Evolutionary conservation across 1,140 invertebrate species (phyloP).

Genomic region (Watersipora subatra): DNA sequence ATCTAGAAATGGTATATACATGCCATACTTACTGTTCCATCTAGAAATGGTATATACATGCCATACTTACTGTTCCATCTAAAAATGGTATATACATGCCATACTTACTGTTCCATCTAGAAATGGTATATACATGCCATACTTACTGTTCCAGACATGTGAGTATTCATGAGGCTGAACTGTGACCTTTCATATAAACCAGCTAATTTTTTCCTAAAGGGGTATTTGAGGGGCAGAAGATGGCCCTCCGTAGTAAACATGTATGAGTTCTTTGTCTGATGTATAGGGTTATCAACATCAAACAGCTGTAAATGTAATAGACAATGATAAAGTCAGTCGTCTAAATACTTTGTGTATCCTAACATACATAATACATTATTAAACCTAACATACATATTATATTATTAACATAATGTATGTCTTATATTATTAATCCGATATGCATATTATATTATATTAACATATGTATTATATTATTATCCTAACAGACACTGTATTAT

Average conservation of each 20-base stretch:
- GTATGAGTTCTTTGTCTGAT: constrained; percentile 46
- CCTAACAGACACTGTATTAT: too few species aligned
- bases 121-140: too few species aligned
- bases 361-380: neutral
- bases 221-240: constrained; percentile 46
- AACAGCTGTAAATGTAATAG: constrained; percentile 47
- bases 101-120: too few species aligned
- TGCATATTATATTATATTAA: too few species aligned
- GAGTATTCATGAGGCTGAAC: neutral
- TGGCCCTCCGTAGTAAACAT: constrained; percentile 59
- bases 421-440: too few species aligned
- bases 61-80: too few species aligned
- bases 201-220: constrained; percentile 32
- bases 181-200: neutral
- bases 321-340: neutral
- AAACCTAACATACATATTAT: neutral
- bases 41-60: too few species aligned
- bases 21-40: too few species aligned
- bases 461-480: too few species aligned
- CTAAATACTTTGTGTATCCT: neutral
- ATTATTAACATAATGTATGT: too few species aligned
- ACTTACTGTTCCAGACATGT: neutral
- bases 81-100: too few species aligned
- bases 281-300: constrained; percentile 53
- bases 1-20: too few species aligned